Evolutionary conservation across 2,797 vertebrate species (phyloP), one percentile per base, ranked within the genome.

Genomic region (Kryptopterus vitreolus): DNA sequence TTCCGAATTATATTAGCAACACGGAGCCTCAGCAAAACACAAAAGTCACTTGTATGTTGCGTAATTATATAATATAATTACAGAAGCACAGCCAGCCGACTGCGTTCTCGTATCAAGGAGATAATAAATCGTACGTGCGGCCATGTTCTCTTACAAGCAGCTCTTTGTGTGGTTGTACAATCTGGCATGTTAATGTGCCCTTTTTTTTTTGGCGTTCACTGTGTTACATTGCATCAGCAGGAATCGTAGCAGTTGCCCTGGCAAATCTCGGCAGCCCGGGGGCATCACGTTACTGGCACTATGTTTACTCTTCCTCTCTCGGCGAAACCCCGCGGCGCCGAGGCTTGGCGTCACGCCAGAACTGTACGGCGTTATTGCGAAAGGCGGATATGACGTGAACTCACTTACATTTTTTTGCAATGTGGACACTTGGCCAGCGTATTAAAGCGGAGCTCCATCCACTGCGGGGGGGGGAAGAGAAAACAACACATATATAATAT

Each of bases 371-470:
- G 91, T 1, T n/a, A n/a, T n/a, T n/a, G n/a, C n/a, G n/a, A n/a
- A n/a, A n/a, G n/a, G n/a, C n/a, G n/a, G n/a, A n/a, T n/a, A n/a
- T n/a, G n/a, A n/a, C n/a, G 61, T 38, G 16, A 70, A 70, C 79
- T 26, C 86, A 99, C 98, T 99, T 92, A 99, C 98, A 99, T 99
- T 95, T 98, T 99, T 96, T 99, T 99, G 96, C 98, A 99, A 93
- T 99, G 98, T 75, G 98, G 98, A 91, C 98, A 99, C 92, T 99
- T 99, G 91, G 98, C 98, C 92, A 99, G 92, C 0, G 98, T 99
- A 92, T 99, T 99, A 91, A 99, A 99, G 80, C 98, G 95, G 87
- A 99, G 91, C 92, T 99, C 98, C 97, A 98, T 97, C 98, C 98
- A 99, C 98, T 99, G 95, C 87, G 90, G 92, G 89, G 29, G 59